phyloP scores from a whole-genome alignment of 2,888 invertebrate genomes.

The Allolobophora icterica region DNA sequence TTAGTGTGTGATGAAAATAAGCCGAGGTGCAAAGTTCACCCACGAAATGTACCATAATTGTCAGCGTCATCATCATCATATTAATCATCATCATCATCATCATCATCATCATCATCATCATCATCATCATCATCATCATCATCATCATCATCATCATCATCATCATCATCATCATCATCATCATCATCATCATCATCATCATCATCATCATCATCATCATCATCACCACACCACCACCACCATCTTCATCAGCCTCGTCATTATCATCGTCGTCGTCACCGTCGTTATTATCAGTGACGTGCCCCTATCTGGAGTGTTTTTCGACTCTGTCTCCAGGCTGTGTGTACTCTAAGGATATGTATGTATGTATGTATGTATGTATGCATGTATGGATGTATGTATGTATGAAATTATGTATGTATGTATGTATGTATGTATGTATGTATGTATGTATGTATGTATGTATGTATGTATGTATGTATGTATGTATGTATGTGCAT shows the following conservation, averaged over 20 bases:
- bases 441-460: conserved; percentile 25
- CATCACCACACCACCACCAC: too few species aligned
- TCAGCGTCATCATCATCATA: neutral
- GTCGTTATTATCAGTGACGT: neutral
- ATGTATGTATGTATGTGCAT: conserved; percentile 23
- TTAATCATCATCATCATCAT: neutral
- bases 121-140: neutral
- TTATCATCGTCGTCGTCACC: neutral
- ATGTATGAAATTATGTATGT: too few species aligned
- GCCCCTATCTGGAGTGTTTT: too few species aligned
- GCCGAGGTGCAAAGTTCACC: neutral
- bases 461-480: conserved; percentile 17
- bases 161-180: too few species aligned
- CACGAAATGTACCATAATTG: neutral
- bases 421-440: conserved; percentile 13
- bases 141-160: neutral
- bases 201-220: conserved; percentile 17
- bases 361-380: too few species aligned
- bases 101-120: neutral
- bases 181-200: too few species aligned
- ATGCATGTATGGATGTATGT: too few species aligned
- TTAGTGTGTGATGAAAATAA: too few species aligned
- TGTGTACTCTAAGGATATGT: too few species aligned
- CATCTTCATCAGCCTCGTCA: neutral
- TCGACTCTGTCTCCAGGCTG: too few species aligned